A percentile compares a stretch with the other conserved stretches of the same genome.
Conservation (phyloP, 2,888 invertebrate species). For the Neoascia interrupta region DNA sequence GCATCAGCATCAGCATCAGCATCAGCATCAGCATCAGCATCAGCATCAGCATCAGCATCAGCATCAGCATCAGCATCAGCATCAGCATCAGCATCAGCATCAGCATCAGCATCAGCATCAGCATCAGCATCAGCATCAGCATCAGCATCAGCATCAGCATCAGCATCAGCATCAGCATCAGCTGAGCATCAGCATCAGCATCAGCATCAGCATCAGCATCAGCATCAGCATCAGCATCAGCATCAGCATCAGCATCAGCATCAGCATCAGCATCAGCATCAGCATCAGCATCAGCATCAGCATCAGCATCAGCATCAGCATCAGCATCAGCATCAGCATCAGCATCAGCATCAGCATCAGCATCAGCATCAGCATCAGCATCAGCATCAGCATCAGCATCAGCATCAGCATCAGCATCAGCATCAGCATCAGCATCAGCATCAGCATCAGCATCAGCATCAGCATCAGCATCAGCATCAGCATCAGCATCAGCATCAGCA, state of each 20-base stretch:
- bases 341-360: background rate
- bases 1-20: conserved; percentile 5
- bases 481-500: conserved; percentile 19
- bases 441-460: conserved; percentile 18
- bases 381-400: conserved; percentile 4
- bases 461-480: conserved; percentile 17
- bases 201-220: conserved; percentile 18
- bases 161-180: conserved; percentile 15
- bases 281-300: conserved; percentile 9
- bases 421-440: conserved; percentile 17
- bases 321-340: background rate
- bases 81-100: background rate
- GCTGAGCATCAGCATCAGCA: conserved; percentile 16
- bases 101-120: background rate
- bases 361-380: conserved; percentile 1
- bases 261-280: conserved; percentile 16
- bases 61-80: background rate
- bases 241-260: conserved; percentile 18
- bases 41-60: background rate
- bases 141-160: conserved; percentile 15
- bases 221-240: conserved; percentile 16
- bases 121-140: conserved; percentile 2
- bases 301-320: background rate
- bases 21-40: background rate
- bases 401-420: conserved; percentile 13